Evolutionary conservation across 1,140 invertebrate species (phyloP), one percentile per base, ranked within the genome.

Genomic region (Drosophila ohnishii): DNA sequence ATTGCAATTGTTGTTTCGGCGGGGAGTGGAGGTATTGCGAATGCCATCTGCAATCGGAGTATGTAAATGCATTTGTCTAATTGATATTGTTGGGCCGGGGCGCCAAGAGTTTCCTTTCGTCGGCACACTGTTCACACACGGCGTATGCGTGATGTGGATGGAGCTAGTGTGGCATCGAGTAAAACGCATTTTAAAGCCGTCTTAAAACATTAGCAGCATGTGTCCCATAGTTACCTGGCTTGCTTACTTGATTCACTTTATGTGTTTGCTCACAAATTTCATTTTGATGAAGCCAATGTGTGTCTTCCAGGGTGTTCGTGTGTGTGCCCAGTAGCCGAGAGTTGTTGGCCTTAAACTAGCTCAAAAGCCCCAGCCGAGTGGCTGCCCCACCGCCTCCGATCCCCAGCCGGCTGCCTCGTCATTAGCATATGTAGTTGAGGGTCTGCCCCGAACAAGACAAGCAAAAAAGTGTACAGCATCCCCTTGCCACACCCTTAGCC

Each of bases 371-470:
- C 62, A 69, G 65, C 66, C 70, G 75, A 87, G 82, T 87, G 84
- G 79, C 63, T 70, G 59, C 37, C 42, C 48, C 42, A 28, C 60
- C 59, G 10, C 28, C 11, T 16, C 14, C 35, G 28, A 30, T 16
- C n/a, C 47, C 48, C 28, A 32, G 5, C 28, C 10, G 32, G 25
- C 60, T 37, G 60, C 62, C 81, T 55, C 70, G 80, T 88, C 83
- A 87, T 87, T 87, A 87, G 83, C 83, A 87, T 87, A 87, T 86
- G 82, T 87, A 87, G 83, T 77, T 87, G 57, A 86, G 72, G 85
- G 83, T 72, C 45, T 64, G 78, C 62, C 62, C 62, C 62, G 25
- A 85, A 82, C 82, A 87, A 85, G 78, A 87, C 83, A 86, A 64
- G 60, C 69, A 79, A 61, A 59, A 60, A 67, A 65, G 51, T 61